Evolutionary conservation across 2,888 invertebrate species (phyloP), one percentile per base, ranked within the genome.

Genomic region (Neria commutata): DNA sequence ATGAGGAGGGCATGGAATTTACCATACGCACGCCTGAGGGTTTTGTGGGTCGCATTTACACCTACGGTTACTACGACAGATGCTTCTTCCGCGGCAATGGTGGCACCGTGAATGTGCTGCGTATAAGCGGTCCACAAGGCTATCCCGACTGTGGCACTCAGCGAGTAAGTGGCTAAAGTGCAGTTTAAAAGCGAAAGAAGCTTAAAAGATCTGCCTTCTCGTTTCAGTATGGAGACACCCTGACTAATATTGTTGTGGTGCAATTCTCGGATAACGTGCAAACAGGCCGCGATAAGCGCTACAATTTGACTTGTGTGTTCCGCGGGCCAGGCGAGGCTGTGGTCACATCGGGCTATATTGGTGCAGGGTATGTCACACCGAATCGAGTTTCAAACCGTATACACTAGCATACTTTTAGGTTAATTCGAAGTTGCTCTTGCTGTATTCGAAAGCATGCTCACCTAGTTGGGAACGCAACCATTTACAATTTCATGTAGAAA

Each of bases 1-100:
- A 91, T 73, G 94, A 94, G 83, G 94, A 95, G 76, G 95, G 94
- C 1, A 95, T 95, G 94, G 94, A 94, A 78, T 95, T 95, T 76
- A 94, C 93, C 0, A 84, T 95, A 53, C 85, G 91, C 61, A 91
- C 94, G 0, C 92, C 93, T 0, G 94, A 94, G 85, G 92, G 91
- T 10, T 95, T 95, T 80, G 88, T 91, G 67, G 95, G 95, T 2
- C 85, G 95, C 53, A 94, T 95, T 80, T 95, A 95, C 80, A 92
- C 94, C 0, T 93, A 95, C 73, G 94, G 94, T 1, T 94, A 90
- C 81, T 95, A 95, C 77, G 94, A 95, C 75, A 84, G 89, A 33
- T 95, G 95, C 76, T 95, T 94, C 85, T 93, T 93, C 86, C 87
- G 94, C 57, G 95, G 95, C 10, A 94, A 92, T 72, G 95, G 95